A percentile compares a stretch with the other conserved stretches of the same genome.
phyloP scores from a whole-genome alignment of 2,888 invertebrate genomes.

The Cheilosia grossa region DNA sequence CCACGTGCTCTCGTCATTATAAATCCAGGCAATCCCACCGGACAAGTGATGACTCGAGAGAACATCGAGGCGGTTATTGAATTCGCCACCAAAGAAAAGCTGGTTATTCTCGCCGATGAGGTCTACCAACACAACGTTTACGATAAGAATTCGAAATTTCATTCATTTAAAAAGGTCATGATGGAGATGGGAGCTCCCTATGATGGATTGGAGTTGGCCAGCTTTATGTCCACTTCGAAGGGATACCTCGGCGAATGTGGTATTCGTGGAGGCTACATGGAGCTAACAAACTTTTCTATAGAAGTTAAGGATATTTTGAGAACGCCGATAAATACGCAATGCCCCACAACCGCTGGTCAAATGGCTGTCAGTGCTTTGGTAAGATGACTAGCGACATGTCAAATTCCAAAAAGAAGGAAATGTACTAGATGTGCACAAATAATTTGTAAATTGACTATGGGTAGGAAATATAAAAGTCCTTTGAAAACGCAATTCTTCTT shows the following conservation, averaged over 20 bases:
- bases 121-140: slow-evolving; percentile 99
- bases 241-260: slow-evolving; percentile 98
- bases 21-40: slow-evolving; percentile 99
- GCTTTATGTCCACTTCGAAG: slow-evolving; percentile 98
- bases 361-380: slow-evolving; percentile 95
- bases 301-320: slow-evolving; percentile 91
- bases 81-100: slow-evolving; percentile 93
- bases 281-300: slow-evolving; percentile 94
- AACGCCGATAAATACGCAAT: slow-evolving; percentile 97
- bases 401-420: too few relatives aligned
- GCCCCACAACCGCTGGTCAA: slow-evolving; percentile 97
- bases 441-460: too few relatives aligned
- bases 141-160: slow-evolving; percentile 92
- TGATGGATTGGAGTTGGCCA: slow-evolving; percentile 92
- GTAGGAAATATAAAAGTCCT: slow-evolving; percentile 85
- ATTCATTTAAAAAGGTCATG: slow-evolving; percentile 97
- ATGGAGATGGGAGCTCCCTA: slow-evolving; percentile 96
- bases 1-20: slow-evolving; percentile 96
- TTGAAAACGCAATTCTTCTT: background rate
- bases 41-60: slow-evolving; percentile 92
- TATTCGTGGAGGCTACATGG: slow-evolving; percentile 96
- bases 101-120: slow-evolving; percentile 96
- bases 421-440: too few relatives aligned
- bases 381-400: slow-evolving; percentile 24
- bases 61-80: slow-evolving; percentile 96